Percentiles rank a stretch among this genome's conserved stretches.
phyloP scores from a whole-genome alignment of 2,797 vertebrate genomes.

The Hydrolagus colliei region DNA sequence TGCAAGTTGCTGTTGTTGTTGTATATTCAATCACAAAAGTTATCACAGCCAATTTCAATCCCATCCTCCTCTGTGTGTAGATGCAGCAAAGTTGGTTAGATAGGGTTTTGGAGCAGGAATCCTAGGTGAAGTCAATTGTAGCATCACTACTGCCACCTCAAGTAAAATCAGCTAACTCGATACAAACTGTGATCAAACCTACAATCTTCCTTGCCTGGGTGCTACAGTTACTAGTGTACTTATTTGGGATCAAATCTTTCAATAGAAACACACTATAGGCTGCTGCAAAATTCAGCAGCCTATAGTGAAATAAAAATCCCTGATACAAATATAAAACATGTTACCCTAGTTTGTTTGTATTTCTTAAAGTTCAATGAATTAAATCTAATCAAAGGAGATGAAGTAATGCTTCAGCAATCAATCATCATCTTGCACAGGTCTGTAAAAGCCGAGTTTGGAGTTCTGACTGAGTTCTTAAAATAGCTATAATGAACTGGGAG shows the following conservation, averaged over 20 bases:
- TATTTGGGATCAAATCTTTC: background rate
- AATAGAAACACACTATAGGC: background rate
- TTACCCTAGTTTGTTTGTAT: background rate
- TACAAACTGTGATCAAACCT: too few relatives aligned
- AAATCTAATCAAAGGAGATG: background rate
- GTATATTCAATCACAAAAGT: too few relatives aligned
- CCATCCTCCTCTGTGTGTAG: too few relatives aligned
- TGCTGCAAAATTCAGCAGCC: background rate
- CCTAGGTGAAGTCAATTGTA: too few relatives aligned
- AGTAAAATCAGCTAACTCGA: too few relatives aligned
- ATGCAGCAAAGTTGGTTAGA: too few relatives aligned
- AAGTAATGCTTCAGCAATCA: background rate
- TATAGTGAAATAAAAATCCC: background rate
- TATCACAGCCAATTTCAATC: too few relatives aligned
- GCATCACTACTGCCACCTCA: too few relatives aligned
- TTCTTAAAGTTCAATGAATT: background rate
- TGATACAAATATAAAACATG: background rate
- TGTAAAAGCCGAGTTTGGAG: background rate
- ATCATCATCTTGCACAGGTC: background rate
- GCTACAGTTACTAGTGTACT: background rate
- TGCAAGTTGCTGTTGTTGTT: too few relatives aligned
- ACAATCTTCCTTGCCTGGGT: too few relatives aligned
- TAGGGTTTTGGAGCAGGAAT: too few relatives aligned
- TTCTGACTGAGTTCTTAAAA: slow-evolving; percentile 7
- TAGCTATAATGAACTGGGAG: slow-evolving; percentile 1